phyloP scores from a whole-genome alignment of 2,113 vertebrate species.

The Tachysurus fulvidraco region DNA sequence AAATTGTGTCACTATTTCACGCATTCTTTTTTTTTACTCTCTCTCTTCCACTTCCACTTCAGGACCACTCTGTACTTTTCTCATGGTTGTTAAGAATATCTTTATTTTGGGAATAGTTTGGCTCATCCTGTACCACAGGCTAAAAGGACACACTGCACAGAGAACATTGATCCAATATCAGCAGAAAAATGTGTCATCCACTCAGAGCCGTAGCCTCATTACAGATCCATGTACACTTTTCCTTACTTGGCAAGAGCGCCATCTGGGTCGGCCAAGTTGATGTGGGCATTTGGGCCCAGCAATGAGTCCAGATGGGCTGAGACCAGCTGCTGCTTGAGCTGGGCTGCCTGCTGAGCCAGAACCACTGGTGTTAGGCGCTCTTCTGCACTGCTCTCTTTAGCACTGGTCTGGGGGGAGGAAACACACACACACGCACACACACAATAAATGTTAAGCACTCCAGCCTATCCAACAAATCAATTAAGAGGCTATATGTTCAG shows the following conservation, averaged over 20 bases:
- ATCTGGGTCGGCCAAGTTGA: slow-evolving; percentile 89
- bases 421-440: background rate
- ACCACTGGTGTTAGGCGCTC: slow-evolving; percentile 89
- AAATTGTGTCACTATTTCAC: background rate
- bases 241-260: slow-evolving; percentile 89
- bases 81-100: background rate
- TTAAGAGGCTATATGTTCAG: background rate
- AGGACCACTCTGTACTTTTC: background rate
- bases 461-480: background rate
- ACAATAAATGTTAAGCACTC: too few species aligned
- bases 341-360: slow-evolving; percentile 85
- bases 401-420: slow-evolving; percentile 65
- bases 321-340: slow-evolving; percentile 89
- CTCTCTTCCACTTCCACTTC: background rate
- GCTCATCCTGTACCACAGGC: background rate
- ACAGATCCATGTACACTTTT: background rate
- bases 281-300: slow-evolving; percentile 84
- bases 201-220: background rate
- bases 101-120: background rate
- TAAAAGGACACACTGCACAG: background rate
- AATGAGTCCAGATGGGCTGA: slow-evolving; percentile 90
- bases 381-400: slow-evolving; percentile 82
- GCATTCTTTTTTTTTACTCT: background rate
- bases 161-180: background rate
- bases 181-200: background rate